Evolutionary conservation across 1,140 invertebrate species (phyloP).

Genomic region (Lineus longissimus): DNA sequence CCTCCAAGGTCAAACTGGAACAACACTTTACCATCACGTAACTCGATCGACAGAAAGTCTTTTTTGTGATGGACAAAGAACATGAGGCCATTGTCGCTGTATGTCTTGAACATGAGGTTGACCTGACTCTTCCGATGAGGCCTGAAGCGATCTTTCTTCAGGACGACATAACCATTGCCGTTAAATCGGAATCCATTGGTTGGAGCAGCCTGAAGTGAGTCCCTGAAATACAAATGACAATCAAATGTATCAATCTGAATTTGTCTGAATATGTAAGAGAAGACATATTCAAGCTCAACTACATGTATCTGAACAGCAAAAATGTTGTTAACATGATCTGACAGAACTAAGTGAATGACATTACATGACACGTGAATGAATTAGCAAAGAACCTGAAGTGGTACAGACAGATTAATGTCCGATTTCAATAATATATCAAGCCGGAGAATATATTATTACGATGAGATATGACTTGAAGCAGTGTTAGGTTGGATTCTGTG

Average conservation of each 20-base stretch:
- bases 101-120: constrained; percentile 79
- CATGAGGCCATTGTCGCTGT: constrained; percentile 78
- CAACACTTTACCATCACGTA: constrained; percentile 70
- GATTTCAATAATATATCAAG: too few relatives aligned
- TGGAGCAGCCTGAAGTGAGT: constrained; percentile 29
- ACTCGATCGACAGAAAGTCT: constrained; percentile 79
- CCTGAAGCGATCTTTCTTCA: constrained; percentile 58
- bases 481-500: too few relatives aligned
- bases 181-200: constrained; percentile 64
- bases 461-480: too few relatives aligned
- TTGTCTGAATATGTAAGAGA: constrained; percentile 15
- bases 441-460: too few relatives aligned
- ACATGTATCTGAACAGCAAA: constrained; percentile 3
- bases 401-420: too few relatives aligned
- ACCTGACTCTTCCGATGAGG: constrained; percentile 62
- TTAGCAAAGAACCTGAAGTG: too few relatives aligned
- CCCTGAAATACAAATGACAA: constrained; percentile 18
- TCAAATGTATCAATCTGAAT: too few relatives aligned
- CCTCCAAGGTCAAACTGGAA: constrained; percentile 67
- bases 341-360: too few relatives aligned
- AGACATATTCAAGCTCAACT: background rate
- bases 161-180: constrained; percentile 75
- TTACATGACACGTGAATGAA: too few relatives aligned
- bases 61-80: constrained; percentile 76
- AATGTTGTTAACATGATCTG: too few relatives aligned